These are phyloP conservation scores for Blastomussa wellsi DNA, from an alignment of 92 coral and sea anemone species.

Conservation along the genomic window DNA sequence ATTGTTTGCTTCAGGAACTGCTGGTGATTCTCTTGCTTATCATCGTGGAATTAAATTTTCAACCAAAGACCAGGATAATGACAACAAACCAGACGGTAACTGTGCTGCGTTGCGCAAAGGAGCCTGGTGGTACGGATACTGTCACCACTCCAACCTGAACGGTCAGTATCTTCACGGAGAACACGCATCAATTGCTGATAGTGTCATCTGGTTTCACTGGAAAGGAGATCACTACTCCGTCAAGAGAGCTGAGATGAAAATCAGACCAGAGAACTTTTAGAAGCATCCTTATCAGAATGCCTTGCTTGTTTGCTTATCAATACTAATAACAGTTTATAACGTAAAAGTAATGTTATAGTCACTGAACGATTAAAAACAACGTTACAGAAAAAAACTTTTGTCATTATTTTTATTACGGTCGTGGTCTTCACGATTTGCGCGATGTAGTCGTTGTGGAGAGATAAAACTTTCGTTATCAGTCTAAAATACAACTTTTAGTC, in stretches of 20 bases:
- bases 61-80: not conserved
- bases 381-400: too few relatives aligned
- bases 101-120: not conserved
- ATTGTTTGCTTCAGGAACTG: not conserved
- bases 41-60: not conserved
- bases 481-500: too few relatives aligned
- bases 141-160: not conserved
- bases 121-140: not conserved
- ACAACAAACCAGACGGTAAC: not conserved
- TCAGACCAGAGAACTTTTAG: not conserved
- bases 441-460: too few relatives aligned
- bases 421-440: too few relatives aligned
- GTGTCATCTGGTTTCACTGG: not conserved
- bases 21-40: conserved; percentile 1
- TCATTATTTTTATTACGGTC: too few relatives aligned
- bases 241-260: not conserved
- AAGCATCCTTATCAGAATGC: too few relatives aligned
- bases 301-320: not conserved
- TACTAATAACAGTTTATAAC: too few relatives aligned
- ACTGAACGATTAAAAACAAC: too few relatives aligned
- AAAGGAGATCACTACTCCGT: not conserved
- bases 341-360: too few relatives aligned
- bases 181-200: not conserved
- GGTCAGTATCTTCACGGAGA: not conserved
- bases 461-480: too few relatives aligned